Percentiles rank a stretch among this genome's conserved stretches.
These are phyloP conservation scores for Platichthys stellatus DNA, from an alignment of 2,113 vertebrate genomes.

Conservation along the genomic window DNA sequence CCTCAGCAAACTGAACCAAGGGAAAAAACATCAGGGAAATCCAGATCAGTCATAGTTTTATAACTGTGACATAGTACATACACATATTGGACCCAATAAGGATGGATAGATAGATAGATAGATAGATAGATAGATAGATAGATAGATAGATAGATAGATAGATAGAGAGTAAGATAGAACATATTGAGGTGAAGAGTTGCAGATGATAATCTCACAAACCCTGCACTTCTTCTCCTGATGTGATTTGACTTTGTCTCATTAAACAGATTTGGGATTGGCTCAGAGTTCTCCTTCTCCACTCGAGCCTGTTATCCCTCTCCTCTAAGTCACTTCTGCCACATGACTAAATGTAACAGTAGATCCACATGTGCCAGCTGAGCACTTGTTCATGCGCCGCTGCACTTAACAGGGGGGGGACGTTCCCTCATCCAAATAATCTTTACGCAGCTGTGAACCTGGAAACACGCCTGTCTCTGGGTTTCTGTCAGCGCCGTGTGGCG, in stretches of 20 bases:
- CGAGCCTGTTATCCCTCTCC: not conserved
- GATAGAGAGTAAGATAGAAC: no score
- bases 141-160: no score
- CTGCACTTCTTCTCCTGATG: not conserved
- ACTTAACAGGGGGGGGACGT: not conserved
- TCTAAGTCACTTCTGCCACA: not conserved
- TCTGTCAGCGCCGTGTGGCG: slow-evolving; percentile 13
- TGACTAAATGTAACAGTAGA: not conserved
- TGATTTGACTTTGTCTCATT: not conserved
- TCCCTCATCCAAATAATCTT: slow-evolving; percentile 12
- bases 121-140: no score
- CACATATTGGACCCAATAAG: no score
- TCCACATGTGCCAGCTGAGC: slow-evolving; percentile 5
- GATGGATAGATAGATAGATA: no score
- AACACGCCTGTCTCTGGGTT: not conserved
- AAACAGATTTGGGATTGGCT: not conserved
- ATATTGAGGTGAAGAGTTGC: not conserved
- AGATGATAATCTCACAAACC: no score
- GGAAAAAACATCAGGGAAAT: no score
- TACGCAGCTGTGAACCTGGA: slow-evolving; percentile 5
- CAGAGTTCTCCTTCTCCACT: not conserved
- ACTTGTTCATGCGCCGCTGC: slow-evolving; percentile 9
- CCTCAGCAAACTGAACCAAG: no score
- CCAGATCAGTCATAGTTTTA: no score
- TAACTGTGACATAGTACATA: no score